Base-by-base conservation (phyloP, 2,888 invertebrate species). In the Rhagonycha lutea region DNA sequence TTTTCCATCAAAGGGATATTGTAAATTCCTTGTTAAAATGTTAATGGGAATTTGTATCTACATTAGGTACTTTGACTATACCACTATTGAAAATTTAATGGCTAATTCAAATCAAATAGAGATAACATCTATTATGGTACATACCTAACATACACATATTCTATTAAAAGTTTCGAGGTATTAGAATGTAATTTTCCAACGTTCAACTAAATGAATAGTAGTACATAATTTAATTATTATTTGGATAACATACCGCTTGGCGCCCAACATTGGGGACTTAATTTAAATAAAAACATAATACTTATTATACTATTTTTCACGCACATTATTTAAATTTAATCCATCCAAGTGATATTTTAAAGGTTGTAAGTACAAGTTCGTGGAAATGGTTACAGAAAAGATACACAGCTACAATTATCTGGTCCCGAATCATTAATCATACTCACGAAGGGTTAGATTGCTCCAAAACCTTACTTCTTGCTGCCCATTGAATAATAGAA, bases 361-460 rank as follows among this genome's bases (percentile, higher is more conserved):
- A 65, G 63, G 26, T 65, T 65, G 63, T 65, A 65, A 29, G 32
- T 18, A 68, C 32, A 68, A 68, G 32, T 29, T 32, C 12, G 28
- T 68, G 28, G 1, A 68, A 68, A 14, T 70, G 68, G 76, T 70
- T 80, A 80, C 81, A 75, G 79, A 81, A 79, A 81, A 81, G 82
- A 82, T 81, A 80, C 69, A 65, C 12, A 75, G 79, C 77, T 78
- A 67, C 79, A 81, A 81, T 82, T 81, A 82, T 82, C 81, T 81
- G 80, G 81, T 82, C 80, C 72, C 67, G 69, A 74, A 72, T 75
- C 81, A 81, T 82, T 82, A 82, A 82, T 82, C 82, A 82, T 78
- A 78, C 76, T 75, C 75, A 75, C 71, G 65, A 69, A 73, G 73
- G 79, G 77, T 77, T 79, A 78, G 75, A 77, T 77, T 74, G 74